Evolutionary conservation across 2,113 vertebrate species (phyloP).

Genomic region (Clarias macrocephalus): DNA sequence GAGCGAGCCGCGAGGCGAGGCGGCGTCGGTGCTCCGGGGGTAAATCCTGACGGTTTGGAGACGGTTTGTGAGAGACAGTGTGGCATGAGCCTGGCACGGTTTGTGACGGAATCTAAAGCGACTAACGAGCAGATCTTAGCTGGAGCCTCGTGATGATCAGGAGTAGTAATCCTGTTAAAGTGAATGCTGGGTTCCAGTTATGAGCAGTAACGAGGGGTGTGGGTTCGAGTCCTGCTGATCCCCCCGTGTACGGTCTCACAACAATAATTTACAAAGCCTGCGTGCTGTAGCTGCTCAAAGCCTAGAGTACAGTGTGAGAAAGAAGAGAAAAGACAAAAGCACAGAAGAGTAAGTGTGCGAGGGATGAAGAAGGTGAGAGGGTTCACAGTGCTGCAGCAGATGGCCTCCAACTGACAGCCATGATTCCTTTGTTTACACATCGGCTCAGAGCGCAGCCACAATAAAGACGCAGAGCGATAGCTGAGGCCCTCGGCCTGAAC

Average conservation of each 20-base stretch:
- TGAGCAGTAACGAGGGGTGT: neutral
- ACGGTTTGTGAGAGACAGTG: too few relatives aligned
- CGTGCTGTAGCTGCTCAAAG: conserved; percentile 41
- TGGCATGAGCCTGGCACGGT: too few relatives aligned
- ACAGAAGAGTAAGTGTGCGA: neutral
- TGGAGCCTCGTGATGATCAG: neutral
- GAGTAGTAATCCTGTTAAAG: conserved; percentile 63
- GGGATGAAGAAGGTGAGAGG: conserved; percentile 23
- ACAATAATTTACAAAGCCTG: conserved; percentile 64
- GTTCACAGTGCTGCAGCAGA: conserved; percentile 43
- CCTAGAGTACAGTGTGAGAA: neutral
- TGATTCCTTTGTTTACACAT: conserved; percentile 50
- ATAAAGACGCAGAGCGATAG: conserved; percentile 33
- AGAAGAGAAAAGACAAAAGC: neutral
- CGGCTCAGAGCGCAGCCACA: conserved; percentile 42
- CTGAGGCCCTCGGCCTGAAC: conserved; percentile 26
- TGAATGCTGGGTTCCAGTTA: conserved; percentile 56
- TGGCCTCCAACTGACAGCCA: conserved; percentile 47
- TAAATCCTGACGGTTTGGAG: too few relatives aligned
- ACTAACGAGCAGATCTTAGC: too few relatives aligned
- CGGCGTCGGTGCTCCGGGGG: too few relatives aligned
- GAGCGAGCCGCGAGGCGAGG: too few relatives aligned
- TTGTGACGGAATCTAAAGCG: too few relatives aligned
- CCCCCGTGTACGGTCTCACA: too few relatives aligned
- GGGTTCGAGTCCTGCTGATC: neutral